Percentiles rank a stretch among this genome's conserved stretches.
Evolutionary conservation across 1,140 invertebrate genomes (phyloP).

Genomic region (Tachypleus tridentatus): DNA sequence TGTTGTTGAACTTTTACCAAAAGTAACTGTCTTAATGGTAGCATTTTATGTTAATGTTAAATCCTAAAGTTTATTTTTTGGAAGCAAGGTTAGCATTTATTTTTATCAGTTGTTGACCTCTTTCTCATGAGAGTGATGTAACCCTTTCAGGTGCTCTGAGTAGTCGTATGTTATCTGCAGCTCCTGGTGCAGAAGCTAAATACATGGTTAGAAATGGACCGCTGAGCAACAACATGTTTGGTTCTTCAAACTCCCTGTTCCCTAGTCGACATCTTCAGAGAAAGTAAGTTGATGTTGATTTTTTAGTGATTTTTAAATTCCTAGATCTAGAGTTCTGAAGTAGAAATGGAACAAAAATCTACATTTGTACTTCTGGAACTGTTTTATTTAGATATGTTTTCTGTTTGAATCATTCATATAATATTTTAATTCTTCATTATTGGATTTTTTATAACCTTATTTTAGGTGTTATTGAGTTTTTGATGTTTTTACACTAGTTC

Average conservation of each 20-base stretch:
- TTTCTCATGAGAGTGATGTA: not conserved
- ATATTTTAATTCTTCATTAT: too few species aligned
- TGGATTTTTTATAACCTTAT: too few species aligned
- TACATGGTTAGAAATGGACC: slow-evolving; percentile 49
- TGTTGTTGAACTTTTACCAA: not conserved
- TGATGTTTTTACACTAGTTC: too few species aligned
- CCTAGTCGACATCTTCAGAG: slow-evolving; percentile 22
- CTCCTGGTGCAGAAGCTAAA: slow-evolving; percentile 79
- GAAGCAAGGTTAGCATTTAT: slow-evolving; percentile 2
- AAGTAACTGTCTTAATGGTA: not conserved
- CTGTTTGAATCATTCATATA: too few species aligned
- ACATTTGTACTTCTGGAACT: too few species aligned
- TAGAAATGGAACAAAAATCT: too few species aligned
- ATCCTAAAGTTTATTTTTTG: slow-evolving; percentile 2
- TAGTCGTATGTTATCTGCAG: slow-evolving; percentile 52
- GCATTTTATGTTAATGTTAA: too few species aligned
- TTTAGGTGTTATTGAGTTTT: too few species aligned
- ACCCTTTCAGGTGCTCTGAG: slow-evolving; percentile 11
- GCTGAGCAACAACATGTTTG: slow-evolving; percentile 30
- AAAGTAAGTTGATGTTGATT: slow-evolving; percentile 17
- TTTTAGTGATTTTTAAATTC: too few species aligned
- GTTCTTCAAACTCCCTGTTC: slow-evolving; percentile 31
- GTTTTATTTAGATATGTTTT: too few species aligned
- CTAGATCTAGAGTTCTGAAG: too few species aligned
- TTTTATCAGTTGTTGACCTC: slow-evolving; percentile 1